Evolutionary conservation across 2,888 invertebrate genomes (phyloP), one percentile per base, ranked within the genome.

Genomic region (Baronia brevicornis): DNA sequence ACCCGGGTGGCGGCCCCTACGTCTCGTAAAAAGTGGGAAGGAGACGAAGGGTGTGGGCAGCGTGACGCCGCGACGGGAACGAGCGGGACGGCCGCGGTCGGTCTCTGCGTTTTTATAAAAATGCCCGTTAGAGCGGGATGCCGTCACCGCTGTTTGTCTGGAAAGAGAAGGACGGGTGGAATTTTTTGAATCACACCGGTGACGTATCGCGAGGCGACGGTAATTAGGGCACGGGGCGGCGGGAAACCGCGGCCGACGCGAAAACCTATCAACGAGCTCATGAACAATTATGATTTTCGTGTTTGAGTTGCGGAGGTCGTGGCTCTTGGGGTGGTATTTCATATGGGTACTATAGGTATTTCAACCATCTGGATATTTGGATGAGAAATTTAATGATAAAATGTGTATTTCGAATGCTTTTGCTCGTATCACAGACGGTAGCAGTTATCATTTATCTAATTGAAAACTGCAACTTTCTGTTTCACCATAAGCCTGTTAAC

Each of bases 21-120:
- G 84, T 85, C 84, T 84, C 84, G 84, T 84, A 84, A 84, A 85
- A 85, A 85, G 84, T 71, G 84, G 73, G 78, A 84, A 82, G 78
- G 85, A 85, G 84, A 84, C 82, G 84, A 77, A 75, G 75, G 79
- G 78, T 68, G 65, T 72, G 72, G 72, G 70, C 56, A 55, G 65
- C 65, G 69, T 62, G 70, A 72, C 60, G 60, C 53, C 60, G 66
- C 62, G 58, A 58, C 60, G 71, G 73, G 80, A 74, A 74, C 70
- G 82, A 82, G 77, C 79, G 74, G 80, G 82, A 84, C 70, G 73
- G 77, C 51, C 58, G 80, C 66, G 78, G 74, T 80, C 50, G 73
- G 69, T 70, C 66, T 75, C 82, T 78, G 82, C 82, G 84, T 84
- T 84, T 85, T 84, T 82, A 78, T 82, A 84, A 84, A 85, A 84